These are phyloP conservation scores for Tachysurus fulvidraco DNA, from an alignment of 2,113 vertebrate genomes.

Conservation along the genomic window DNA sequence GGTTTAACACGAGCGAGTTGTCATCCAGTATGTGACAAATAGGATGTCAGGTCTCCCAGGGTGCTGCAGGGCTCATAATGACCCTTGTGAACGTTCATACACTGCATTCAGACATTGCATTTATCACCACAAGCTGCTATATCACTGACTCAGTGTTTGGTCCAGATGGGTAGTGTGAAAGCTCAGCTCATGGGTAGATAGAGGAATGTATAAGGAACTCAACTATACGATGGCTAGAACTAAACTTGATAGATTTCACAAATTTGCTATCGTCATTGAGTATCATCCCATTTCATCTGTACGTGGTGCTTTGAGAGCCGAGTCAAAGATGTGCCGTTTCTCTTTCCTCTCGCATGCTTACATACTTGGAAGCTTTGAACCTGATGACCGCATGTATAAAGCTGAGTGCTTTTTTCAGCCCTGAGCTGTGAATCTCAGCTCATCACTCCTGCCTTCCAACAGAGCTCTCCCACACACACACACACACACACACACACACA, in stretches of 20 bases:
- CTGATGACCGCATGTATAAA: background rate
- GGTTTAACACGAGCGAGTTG: background rate
- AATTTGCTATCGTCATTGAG: background rate
- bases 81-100: slow-evolving; percentile 27
- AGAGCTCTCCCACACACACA: background rate
- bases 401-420: slow-evolving; percentile 34
- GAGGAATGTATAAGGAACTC: background rate
- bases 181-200: background rate
- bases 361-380: background rate
- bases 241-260: background rate
- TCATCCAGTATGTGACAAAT: slow-evolving; percentile 18
- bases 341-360: background rate
- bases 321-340: background rate
- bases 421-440: slow-evolving; percentile 16
- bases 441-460: background rate
- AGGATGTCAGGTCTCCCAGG: background rate
- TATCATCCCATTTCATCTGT: background rate
- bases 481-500: background rate
- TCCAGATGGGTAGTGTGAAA: background rate
- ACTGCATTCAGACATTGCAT: slow-evolving; percentile 23
- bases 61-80: slow-evolving; percentile 36
- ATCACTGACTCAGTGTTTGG: background rate
- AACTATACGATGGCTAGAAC: background rate
- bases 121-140: slow-evolving; percentile 31
- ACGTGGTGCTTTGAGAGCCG: background rate